Conservation (phyloP, 2,113 vertebrate genomes). For the Puma concolor region DNA sequence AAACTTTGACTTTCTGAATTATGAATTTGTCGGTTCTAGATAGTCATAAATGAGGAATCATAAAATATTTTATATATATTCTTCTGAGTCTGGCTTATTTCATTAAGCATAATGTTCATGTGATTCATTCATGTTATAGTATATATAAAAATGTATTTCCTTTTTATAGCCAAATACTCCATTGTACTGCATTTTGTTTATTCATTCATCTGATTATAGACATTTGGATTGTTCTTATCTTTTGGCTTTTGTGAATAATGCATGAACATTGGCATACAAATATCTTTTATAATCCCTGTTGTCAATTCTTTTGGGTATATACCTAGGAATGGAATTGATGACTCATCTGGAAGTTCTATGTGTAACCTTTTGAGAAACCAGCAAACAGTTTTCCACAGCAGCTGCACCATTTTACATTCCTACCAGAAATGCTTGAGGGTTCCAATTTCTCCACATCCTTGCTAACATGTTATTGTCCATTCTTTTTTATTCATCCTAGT, state of each 20-base stretch:
- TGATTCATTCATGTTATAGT: not conserved
- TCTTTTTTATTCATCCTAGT: not conserved
- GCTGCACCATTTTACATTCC: not conserved
- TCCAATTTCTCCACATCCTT: not conserved
- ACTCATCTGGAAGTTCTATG: not conserved
- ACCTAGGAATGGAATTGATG: not conserved
- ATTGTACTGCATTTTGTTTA: not conserved
- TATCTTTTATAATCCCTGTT: not conserved
- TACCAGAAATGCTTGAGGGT: not conserved
- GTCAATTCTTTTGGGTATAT: not conserved
- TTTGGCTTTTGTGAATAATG: not conserved
- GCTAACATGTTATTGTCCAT: not conserved
- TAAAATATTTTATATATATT: not conserved
- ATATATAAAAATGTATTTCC: not conserved
- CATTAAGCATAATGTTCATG: not conserved
- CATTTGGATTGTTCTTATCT: not conserved
- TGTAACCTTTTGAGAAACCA: not conserved
- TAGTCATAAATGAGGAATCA: not conserved
- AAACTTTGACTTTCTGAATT: not conserved
- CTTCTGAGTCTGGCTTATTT: not conserved
- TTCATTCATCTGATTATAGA: not conserved
- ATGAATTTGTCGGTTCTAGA: not conserved
- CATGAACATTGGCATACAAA: not conserved
- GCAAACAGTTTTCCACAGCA: not conserved
- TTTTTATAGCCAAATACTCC: not conserved